Base-by-base conservation (phyloP, 2,888 invertebrate species). In the Onthophagus sagittarius region DNA sequence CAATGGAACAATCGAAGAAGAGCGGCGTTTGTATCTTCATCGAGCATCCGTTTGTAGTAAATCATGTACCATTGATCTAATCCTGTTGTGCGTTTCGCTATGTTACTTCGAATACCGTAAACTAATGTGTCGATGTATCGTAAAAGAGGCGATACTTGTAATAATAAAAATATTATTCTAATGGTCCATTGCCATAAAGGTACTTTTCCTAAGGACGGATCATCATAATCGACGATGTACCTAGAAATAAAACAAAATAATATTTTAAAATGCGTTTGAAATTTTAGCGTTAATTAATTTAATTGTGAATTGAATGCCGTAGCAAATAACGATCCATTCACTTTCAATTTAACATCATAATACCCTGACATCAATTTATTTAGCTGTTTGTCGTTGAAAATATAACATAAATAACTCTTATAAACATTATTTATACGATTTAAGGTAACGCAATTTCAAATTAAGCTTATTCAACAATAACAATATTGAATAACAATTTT, bases 111-210 rank as follows among this genome's bases (percentile, higher is more conserved):
- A 15, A 86, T 81, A 33, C 86, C 86, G 77, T 85, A 86, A 39
- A 84, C 82, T 14, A 86, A 78, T 0, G 86, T 85, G 77, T 86
- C 86, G 63, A 84, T 81, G 78, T 86, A 86, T 74, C 88, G 83
- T 72, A 88, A 78, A 69, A 88, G 79, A 15, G 88, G 88, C 11
- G 87, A 85, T 63, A 88, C 78, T 80, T 88, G 87, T 14, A 88
- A 79, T 15, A 87, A 77, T 11, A 88, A 81, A 74, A 87, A 84
- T 71, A 86, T 76, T 63, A 86, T 84, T 72, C 87, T 79, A 53
- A 87, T 77, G 62, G 84, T 80, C 87, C 87, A 87, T 76, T 84
- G 84, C 71, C 82, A 80, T 31, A 85, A 77, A 2, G 86, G 83
- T 11, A 84, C 84, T 75, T 81, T 83, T 6, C 85, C 84, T 63